These are phyloP conservation scores for Protodeltote pygarga DNA, from an alignment of 2,888 invertebrate species.

Conservation along the genomic window DNA sequence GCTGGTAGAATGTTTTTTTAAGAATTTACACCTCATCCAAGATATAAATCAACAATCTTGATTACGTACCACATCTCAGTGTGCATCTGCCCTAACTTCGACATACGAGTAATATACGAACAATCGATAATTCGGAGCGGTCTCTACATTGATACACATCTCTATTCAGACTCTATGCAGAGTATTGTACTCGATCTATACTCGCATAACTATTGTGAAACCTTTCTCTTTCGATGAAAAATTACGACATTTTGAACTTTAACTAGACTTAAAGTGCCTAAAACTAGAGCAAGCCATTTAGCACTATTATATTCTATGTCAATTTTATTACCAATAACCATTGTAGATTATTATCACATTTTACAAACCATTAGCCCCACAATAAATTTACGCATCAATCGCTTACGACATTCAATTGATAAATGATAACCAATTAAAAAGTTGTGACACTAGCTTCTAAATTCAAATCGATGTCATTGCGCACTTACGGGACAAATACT, in stretches of 20 bases:
- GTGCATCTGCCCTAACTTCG: slow-evolving; percentile 15
- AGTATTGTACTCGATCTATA: slow-evolving; percentile 48
- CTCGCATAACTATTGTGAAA: slow-evolving; percentile 41
- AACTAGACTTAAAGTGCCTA: slow-evolving; percentile 10
- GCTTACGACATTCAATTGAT: slow-evolving; percentile 26
- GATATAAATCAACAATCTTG: no score
- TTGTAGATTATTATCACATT: slow-evolving; percentile 1
- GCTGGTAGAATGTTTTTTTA: no score
- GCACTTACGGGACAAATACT: slow-evolving; percentile 76
- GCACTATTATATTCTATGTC: background rate
- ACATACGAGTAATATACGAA: slow-evolving; percentile 50
- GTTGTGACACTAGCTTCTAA: slow-evolving; percentile 38
- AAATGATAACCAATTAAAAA: slow-evolving; percentile 39
- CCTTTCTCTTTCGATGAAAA: slow-evolving; percentile 36
- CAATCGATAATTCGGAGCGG: slow-evolving; percentile 70
- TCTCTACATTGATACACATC: slow-evolving; percentile 58
- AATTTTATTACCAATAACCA: slow-evolving; percentile 2
- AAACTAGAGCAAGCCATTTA: slow-evolving; percentile 16
- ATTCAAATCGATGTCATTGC: slow-evolving; percentile 71
- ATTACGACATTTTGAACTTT: slow-evolving; percentile 35
- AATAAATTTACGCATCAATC: slow-evolving; percentile 27
- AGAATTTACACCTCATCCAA: no score
- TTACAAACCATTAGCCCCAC: slow-evolving; percentile 7
- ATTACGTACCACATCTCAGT: background rate
- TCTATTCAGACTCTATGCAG: slow-evolving; percentile 41